Base-by-base conservation (phyloP, 92 coral and sea anemone species). In the Siderastrea siderea region DNA sequence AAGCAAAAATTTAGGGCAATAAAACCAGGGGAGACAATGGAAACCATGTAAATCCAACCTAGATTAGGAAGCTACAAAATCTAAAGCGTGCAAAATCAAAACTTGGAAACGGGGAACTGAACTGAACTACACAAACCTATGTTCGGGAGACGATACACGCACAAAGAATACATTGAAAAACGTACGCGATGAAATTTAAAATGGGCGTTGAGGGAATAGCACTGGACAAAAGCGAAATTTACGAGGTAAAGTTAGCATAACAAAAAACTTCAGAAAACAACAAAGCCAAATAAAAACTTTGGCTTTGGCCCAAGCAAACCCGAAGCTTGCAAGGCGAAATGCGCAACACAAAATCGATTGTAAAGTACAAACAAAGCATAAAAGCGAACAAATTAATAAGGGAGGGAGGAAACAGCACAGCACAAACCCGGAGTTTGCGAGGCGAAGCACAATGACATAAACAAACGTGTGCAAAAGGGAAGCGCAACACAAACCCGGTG, bases 71-170 rank as follows among this genome's bases (percentile, higher is more conserved):
- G 74, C 51, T 38, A 69, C 74, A 69, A 69, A 69, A 7, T 69
- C 74, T 44, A 4, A 69, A 2, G 74, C 52, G 9, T 44, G 52
- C 74, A 69, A 69, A 69, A 44, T 44, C 5, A 69, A 69, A 69
- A 69, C 50, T 69, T 44, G 74, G 44, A 69, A 69, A 69, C 44
- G 74, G 52, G 52, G 52, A 43, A 6, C 52, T 44, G 74, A 69
- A 69, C 74, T 69, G 74, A 45, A 47, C 74, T 69, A 50, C 74
- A 69, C 74, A 69, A 69, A 69, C 74, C 46, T 69, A 44, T 15
- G 74, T 69, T 69, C 54, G 74, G 74, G 74, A 69, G 52, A 12
- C 74, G 74, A 45, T 50, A n/a, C n/a, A 69, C 74, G 54, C 74
- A 69, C 46, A 69, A 69, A 69, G 6, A 69, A 69, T 38, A 43